Base-by-base conservation (phyloP, 1,140 invertebrate species). In the Halyomorpha halys region DNA sequence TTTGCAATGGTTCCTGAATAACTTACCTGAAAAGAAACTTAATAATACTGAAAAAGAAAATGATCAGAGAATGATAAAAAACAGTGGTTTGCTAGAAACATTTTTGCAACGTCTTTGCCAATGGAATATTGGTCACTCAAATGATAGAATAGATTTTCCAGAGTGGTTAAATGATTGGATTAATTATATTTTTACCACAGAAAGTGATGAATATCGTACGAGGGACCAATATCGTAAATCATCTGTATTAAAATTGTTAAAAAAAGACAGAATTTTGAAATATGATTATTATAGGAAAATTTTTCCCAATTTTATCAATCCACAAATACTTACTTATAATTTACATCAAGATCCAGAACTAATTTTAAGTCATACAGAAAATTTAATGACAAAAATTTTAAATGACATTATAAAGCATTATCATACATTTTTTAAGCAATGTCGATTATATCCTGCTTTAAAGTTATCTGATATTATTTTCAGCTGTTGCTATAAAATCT, bases 91-190 rank as follows among this genome's bases (percentile, higher is more conserved):
- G 14, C 6, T 53, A 0, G 30, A 30, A n/a, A 34, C 16, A 19
- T 5, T 51, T 30, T 63, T 63, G 13, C 2, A 6, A 11, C 18
- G 8, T 3, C 14, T 27, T 5, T 19, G 30, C n/a, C 15, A 34
- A 14, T 60, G 59, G 59, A 60, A 60, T 44, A 6, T 8, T n/a
- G 2, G 15, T 39, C 59, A 60, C 44, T 23, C 34, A 6, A 25
- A 44, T 18, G 59, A 60, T 39, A 60, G 18, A 44, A 60, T 60
- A 34, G n/a, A 30, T 16, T 19, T 54, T 2, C 23, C 49, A 16
- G 30, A 54, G 4, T 63, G 62, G 62, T 14, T 63, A n/a, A 51
- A 25, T 14, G 49, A 63, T 3, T 23, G 19, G 25, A 54, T 60
- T 21, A 15, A 16, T 21, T 23, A 3, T n/a, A 8, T 54, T 8